Evolutionary conservation across 2,888 invertebrate species (phyloP).

Genomic region (Bugulina stolonifera): DNA sequence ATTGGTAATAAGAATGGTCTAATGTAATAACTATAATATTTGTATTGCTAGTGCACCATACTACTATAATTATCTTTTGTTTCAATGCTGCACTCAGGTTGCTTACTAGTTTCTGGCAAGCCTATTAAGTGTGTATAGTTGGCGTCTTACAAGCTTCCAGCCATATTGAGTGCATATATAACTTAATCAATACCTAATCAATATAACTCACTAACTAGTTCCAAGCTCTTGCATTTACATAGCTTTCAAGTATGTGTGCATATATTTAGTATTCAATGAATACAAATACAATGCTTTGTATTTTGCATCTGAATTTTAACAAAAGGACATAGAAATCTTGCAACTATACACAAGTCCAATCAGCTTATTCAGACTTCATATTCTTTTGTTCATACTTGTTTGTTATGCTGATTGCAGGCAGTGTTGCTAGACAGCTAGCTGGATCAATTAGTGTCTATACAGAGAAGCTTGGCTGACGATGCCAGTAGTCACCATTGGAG

Average conservation of each 20-base stretch:
- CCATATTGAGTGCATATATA: not conserved
- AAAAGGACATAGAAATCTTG: slow-evolving; percentile 22
- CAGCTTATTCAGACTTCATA: not conserved
- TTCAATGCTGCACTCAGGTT: too few species aligned
- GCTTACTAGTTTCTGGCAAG: too few species aligned
- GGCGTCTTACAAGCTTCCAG: not conserved
- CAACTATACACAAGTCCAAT: not conserved
- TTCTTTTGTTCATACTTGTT: slow-evolving; percentile 11
- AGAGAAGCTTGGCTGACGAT: not conserved
- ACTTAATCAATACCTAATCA: not conserved
- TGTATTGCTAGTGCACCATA: too few species aligned
- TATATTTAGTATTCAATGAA: slow-evolving; percentile 10
- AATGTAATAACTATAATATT: too few species aligned
- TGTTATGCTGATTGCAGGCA: slow-evolving; percentile 22
- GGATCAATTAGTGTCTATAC: slow-evolving; percentile 10
- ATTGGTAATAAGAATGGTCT: too few species aligned
- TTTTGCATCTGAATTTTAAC: slow-evolving; percentile 25
- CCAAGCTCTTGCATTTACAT: slow-evolving; percentile 3
- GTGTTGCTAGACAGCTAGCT: slow-evolving; percentile 24
- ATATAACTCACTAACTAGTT: not conserved
- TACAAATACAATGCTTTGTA: slow-evolving; percentile 17
- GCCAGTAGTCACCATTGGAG: not conserved
- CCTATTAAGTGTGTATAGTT: too few species aligned
- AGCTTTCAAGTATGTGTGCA: slow-evolving; percentile 23
- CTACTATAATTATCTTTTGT: too few species aligned